phyloP scores from a whole-genome alignment of 2,113 vertebrate species.

The Chaetodon trifascialis region DNA sequence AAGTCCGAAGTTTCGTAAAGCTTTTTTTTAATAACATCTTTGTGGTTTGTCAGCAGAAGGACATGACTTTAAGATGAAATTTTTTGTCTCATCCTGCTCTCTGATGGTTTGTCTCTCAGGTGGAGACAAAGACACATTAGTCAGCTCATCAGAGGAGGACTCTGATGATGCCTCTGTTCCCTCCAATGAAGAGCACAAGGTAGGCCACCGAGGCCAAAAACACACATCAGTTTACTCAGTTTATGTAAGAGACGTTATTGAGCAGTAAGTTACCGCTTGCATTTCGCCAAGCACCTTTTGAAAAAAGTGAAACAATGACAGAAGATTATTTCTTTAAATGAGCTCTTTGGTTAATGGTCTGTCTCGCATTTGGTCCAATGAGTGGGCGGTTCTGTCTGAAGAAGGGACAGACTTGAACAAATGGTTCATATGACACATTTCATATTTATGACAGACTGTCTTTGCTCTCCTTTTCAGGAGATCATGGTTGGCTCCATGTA shows the following conservation, averaged over 20 bases:
- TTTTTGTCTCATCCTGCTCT: neutral
- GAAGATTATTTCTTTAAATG: too few species aligned
- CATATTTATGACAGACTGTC: neutral
- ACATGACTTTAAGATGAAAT: neutral
- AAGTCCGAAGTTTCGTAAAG: neutral
- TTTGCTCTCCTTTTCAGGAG: conserved; percentile 83
- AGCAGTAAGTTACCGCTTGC: neutral
- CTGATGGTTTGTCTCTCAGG: conserved; percentile 59
- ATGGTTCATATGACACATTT: neutral
- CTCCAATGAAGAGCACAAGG: conserved; percentile 94
- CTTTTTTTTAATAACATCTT: neutral
- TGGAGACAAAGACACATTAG: conserved; percentile 84
- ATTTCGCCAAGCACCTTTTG: neutral
- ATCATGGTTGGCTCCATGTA: conserved; percentile 96
- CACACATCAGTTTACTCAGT: neutral
- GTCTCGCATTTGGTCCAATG: neutral
- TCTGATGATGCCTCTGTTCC: conserved; percentile 88
- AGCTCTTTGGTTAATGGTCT: too few species aligned
- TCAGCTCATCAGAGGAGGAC: conserved; percentile 89
- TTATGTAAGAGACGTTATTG: neutral
- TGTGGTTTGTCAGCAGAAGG: neutral
- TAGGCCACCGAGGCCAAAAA: conserved; percentile 50
- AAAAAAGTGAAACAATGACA: neutral
- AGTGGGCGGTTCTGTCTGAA: neutral
- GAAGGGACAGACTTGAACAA: neutral